Percentiles rank a stretch among this genome's conserved stretches.
Conservation (phyloP, 2,113 vertebrate species). For the Cercopithecus mona region DNA sequence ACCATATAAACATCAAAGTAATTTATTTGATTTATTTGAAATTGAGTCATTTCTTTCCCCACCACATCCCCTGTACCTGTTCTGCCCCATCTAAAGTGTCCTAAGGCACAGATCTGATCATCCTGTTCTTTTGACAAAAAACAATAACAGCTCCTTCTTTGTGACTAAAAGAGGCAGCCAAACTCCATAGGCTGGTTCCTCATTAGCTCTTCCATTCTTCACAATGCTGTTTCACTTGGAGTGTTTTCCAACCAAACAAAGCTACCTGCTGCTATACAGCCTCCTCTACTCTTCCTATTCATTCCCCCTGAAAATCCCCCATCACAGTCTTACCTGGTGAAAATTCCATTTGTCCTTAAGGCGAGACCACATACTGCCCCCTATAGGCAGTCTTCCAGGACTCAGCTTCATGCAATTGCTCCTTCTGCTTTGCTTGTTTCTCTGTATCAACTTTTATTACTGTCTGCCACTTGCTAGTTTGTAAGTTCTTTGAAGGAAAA, state of each 20-base stretch:
- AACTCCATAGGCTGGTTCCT: neutral
- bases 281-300: neutral
- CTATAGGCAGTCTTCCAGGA: neutral
- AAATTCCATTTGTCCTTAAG: neutral
- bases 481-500: neutral
- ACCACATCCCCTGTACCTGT: too few species aligned
- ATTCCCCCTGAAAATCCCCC: too few species aligned
- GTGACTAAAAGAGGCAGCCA: neutral
- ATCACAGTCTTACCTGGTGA: neutral
- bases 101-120: neutral
- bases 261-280: too few species aligned
- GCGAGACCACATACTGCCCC: neutral
- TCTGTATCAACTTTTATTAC: neutral
- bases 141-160: neutral
- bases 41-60: neutral
- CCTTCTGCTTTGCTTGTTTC: neutral
- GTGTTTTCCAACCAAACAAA: neutral
- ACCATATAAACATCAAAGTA: neutral
- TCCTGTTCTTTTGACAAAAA: neutral
- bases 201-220: accelerated
- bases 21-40: neutral
- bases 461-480: neutral
- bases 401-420: too few species aligned
- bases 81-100: neutral
- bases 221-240: neutral